Conservation (phyloP, 2,797 vertebrate genomes). For the Channallabes apus region DNA sequence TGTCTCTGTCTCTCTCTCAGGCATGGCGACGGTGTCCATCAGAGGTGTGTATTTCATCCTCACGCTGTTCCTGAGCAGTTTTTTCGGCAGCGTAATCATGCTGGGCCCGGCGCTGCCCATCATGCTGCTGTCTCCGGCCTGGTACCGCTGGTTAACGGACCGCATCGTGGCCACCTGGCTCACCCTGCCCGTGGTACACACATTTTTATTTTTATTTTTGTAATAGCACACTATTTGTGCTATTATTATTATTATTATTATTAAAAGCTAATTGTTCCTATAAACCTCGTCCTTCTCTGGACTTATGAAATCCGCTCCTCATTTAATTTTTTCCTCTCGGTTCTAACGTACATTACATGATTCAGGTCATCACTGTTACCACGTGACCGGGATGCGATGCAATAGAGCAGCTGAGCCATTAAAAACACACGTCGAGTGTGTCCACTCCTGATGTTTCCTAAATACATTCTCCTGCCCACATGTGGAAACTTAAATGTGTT, state of each 20-base stretch:
- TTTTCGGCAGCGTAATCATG: slow-evolving; percentile 97
- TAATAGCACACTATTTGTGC: no score
- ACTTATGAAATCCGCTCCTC: not conserved
- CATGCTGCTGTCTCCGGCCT: slow-evolving; percentile 88
- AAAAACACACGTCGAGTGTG: not conserved
- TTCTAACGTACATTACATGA: not conserved
- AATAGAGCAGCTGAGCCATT: not conserved
- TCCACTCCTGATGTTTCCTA: slow-evolving; percentile 12
- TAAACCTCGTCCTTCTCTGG: not conserved
- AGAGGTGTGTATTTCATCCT: slow-evolving; percentile 90
- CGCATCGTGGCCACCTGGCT: slow-evolving; percentile 93
- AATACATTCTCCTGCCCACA: not conserved
- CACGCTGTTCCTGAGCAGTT: slow-evolving; percentile 88
- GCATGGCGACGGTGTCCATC: slow-evolving; percentile 83
- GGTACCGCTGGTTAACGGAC: slow-evolving; percentile 96
- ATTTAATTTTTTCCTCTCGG: not conserved
- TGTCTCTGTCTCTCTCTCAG: slow-evolving; percentile 18
- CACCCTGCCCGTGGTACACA: slow-evolving; percentile 88
- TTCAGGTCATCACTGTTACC: not conserved
- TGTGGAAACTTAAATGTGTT: slow-evolving; percentile 8
- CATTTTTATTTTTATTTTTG: not conserved
- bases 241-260: no score
- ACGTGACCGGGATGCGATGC: not conserved
- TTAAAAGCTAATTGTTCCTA: not conserved
- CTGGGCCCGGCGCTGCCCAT: slow-evolving; percentile 88